phyloP scores from a whole-genome alignment of 2,888 invertebrate species.

The Tenthredo mesomela region DNA sequence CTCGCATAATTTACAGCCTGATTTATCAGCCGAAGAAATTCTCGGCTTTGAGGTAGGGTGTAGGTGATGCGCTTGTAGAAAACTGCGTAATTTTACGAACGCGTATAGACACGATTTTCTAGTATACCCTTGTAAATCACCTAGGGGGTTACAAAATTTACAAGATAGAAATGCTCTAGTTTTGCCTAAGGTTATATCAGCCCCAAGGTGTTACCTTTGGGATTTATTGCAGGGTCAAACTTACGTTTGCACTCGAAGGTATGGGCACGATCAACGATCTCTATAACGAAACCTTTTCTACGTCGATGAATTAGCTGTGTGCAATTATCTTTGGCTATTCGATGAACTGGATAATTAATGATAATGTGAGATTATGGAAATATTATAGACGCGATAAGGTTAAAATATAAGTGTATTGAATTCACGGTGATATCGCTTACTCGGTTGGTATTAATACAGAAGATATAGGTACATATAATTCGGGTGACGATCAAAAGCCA shows the following conservation, averaged over 20 bases:
- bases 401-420: neutral
- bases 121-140: constrained; percentile 45
- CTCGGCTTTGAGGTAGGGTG: neutral
- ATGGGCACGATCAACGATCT: neutral
- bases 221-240: constrained; percentile 41
- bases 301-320: neutral
- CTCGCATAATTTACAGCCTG: constrained; percentile 58
- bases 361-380: neutral
- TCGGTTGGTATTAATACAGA: neutral
- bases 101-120: constrained; percentile 36
- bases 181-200: constrained; percentile 55
- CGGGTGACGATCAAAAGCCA: constrained; percentile 42
- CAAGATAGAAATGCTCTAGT: constrained; percentile 62
- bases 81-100: constrained; percentile 28
- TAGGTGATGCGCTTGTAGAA: neutral
- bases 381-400: neutral
- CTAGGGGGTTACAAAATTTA: neutral
- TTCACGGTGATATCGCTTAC: constrained; percentile 7
- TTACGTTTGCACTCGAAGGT: neutral
- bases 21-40: constrained; percentile 64
- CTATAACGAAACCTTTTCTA: neutral
- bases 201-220: neutral
- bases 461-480: constrained; percentile 21
- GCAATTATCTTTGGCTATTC: neutral
- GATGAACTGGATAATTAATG: neutral